Evolutionary conservation across 2,888 invertebrate genomes (phyloP).

Genomic region (Troilus luridus): DNA sequence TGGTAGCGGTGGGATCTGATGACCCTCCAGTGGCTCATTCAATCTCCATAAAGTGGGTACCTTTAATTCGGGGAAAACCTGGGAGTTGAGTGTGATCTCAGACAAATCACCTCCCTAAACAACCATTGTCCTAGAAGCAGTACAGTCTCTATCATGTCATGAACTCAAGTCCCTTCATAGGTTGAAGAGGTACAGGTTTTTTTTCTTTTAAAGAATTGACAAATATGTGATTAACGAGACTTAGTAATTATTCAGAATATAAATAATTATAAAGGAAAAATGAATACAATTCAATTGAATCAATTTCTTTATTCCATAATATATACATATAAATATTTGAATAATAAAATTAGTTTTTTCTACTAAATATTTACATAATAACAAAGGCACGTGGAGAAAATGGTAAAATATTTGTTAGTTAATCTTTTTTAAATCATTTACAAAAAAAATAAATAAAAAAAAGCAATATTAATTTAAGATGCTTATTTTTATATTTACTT

Average conservation of each 20-base stretch:
- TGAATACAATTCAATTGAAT: neutral
- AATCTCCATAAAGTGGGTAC: too few relatives aligned
- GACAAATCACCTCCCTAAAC: too few relatives aligned
- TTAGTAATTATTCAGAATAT: neutral
- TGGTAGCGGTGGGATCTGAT: too few relatives aligned
- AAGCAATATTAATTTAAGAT: slow-evolving; percentile 23
- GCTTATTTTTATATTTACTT: neutral
- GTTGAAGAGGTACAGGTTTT: too few relatives aligned
- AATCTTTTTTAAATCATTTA: neutral
- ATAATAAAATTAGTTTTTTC: slow-evolving; percentile 34
- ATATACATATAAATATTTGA: slow-evolving; percentile 41
- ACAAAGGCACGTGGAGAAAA: slow-evolving; percentile 46
- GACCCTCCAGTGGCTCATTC: too few relatives aligned
- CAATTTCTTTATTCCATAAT: slow-evolving; percentile 34
- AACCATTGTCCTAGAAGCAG: too few relatives aligned
- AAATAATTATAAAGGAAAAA: slow-evolving; percentile 3
- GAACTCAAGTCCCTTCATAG: too few relatives aligned
- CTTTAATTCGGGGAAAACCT: too few relatives aligned
- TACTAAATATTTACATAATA: slow-evolving; percentile 42
- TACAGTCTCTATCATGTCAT: too few relatives aligned
- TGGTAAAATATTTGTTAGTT: slow-evolving; percentile 32
- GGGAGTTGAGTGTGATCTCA: too few relatives aligned
- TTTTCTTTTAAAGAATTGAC: neutral
- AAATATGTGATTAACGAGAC: neutral
- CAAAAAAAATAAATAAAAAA: neutral